Conservation (phyloP, 2,888 invertebrate species). For the Perizoma affinitatum region DNA sequence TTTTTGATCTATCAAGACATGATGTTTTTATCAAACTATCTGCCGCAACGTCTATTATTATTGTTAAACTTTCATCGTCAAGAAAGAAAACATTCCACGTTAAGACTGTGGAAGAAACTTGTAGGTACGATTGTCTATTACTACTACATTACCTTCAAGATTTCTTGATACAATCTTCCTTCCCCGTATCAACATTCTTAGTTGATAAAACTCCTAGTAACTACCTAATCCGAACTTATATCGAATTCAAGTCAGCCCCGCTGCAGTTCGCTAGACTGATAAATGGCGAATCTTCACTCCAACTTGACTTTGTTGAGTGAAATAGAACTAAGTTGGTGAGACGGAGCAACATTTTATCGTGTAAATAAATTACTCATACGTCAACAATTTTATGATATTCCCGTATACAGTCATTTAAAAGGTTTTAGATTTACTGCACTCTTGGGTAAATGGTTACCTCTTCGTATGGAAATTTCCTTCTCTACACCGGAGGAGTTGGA, state of each 20-base stretch:
- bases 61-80: background rate
- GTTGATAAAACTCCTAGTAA: slow-evolving; percentile 29
- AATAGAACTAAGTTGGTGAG: slow-evolving; percentile 24
- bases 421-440: slow-evolving; percentile 30
- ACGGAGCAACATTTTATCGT: slow-evolving; percentile 24
- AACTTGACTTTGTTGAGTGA: slow-evolving; percentile 30
- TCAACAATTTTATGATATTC: slow-evolving; percentile 29
- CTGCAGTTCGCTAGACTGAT: slow-evolving; percentile 34
- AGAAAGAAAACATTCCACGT: background rate
- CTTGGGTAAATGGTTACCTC: slow-evolving; percentile 33
- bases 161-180: slow-evolving; percentile 31
- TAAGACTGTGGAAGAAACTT: slow-evolving; percentile 1
- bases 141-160: slow-evolving; percentile 12
- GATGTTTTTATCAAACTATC: too few relatives aligned
- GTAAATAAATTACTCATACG: slow-evolving; percentile 26
- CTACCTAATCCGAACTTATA: slow-evolving; percentile 27
- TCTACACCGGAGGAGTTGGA: slow-evolving; percentile 29
- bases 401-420: slow-evolving; percentile 27
- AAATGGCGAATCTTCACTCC: slow-evolving; percentile 33
- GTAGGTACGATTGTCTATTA: slow-evolving; percentile 10
- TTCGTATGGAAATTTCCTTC: slow-evolving; percentile 31
- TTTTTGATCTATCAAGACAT: too few relatives aligned
- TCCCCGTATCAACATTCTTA: slow-evolving; percentile 31
- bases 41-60: too few relatives aligned
- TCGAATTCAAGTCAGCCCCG: slow-evolving; percentile 34